Percentiles rank a stretch among this genome's conserved stretches.
phyloP scores from a whole-genome alignment of 2,888 invertebrate genomes.

The Synergus itoensis region DNA sequence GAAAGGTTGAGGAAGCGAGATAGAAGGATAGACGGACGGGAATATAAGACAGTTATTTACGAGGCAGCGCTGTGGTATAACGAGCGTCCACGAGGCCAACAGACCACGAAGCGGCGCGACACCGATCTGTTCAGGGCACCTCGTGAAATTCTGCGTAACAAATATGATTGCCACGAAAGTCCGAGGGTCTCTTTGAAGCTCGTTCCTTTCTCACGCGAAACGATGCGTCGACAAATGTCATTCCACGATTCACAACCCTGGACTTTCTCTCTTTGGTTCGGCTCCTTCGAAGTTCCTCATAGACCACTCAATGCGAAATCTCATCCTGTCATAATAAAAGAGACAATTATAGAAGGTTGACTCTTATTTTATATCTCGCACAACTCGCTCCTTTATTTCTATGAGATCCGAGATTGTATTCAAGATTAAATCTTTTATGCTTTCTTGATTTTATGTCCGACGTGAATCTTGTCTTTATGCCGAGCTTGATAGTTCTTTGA shows the following conservation, averaged over 20 bases:
- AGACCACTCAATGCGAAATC: constrained; percentile 34
- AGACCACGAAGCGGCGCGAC: constrained; percentile 69
- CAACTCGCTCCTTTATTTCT: constrained; percentile 38
- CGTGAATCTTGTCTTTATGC: constrained; percentile 38
- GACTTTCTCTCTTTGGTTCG: constrained; percentile 4
- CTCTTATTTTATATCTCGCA: constrained; percentile 34
- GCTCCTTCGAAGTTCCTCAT: constrained; percentile 20
- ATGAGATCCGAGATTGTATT: constrained; percentile 40
- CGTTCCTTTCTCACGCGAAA: constrained; percentile 60
- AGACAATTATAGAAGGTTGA: constrained; percentile 32
- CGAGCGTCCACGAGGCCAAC: constrained; percentile 70
- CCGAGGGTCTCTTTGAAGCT: constrained; percentile 45
- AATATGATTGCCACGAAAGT: constrained; percentile 61
- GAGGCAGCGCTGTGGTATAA: constrained; percentile 72
- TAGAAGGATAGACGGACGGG: constrained; percentile 47
- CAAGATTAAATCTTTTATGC: constrained; percentile 41
- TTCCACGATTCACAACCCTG: constrained; percentile 31
- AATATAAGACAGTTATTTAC: constrained; percentile 71
- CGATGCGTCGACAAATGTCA: constrained; percentile 31
- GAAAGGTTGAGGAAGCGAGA: constrained; percentile 43
- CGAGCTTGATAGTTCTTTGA: constrained; percentile 29
- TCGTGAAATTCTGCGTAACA: constrained; percentile 72
- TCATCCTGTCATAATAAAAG: constrained; percentile 25
- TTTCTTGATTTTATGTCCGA: constrained; percentile 39
- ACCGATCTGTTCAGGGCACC: constrained; percentile 68